phyloP scores from a whole-genome alignment of 1,140 invertebrate genomes.

The Globodera rostochiensis region DNA sequence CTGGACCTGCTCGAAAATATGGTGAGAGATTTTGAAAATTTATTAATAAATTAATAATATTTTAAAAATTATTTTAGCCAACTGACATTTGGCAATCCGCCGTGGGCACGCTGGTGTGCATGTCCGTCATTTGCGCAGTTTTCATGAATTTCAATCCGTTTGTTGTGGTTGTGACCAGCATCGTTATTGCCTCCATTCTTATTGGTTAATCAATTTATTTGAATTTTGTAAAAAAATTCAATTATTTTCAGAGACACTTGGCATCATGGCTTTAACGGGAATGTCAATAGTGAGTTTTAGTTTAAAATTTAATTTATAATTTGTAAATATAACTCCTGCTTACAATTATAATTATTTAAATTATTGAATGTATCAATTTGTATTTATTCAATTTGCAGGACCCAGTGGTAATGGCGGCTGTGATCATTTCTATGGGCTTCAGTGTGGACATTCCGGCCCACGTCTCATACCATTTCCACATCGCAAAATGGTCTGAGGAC shows the following conservation, averaged over 20 bases:
- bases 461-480: conserved; percentile 53
- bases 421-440: conserved; percentile 68
- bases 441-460: conserved; percentile 55
- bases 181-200: conserved; percentile 66
- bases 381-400: conserved; percentile 39
- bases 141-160: conserved; percentile 67
- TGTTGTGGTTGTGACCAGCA: conserved; percentile 65
- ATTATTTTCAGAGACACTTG: conserved; percentile 52
- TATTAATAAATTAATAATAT: not conserved
- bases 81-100: conserved; percentile 66
- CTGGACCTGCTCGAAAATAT: conserved; percentile 67
- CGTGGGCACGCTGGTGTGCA: conserved; percentile 61
- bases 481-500: conserved; percentile 24
- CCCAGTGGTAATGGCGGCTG: conserved; percentile 65
- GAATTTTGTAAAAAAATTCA: conserved; percentile 5
- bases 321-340: no score
- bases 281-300: conserved; percentile 65
- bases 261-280: conserved; percentile 65
- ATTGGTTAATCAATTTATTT: conserved; percentile 47
- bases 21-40: not conserved
- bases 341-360: no score
- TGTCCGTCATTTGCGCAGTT: conserved; percentile 66
- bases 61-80: conserved; percentile 33
- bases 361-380: not conserved
- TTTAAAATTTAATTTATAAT: conserved; percentile 68